Conservation (phyloP, 2,113 vertebrate species). For the Conger conger region DNA sequence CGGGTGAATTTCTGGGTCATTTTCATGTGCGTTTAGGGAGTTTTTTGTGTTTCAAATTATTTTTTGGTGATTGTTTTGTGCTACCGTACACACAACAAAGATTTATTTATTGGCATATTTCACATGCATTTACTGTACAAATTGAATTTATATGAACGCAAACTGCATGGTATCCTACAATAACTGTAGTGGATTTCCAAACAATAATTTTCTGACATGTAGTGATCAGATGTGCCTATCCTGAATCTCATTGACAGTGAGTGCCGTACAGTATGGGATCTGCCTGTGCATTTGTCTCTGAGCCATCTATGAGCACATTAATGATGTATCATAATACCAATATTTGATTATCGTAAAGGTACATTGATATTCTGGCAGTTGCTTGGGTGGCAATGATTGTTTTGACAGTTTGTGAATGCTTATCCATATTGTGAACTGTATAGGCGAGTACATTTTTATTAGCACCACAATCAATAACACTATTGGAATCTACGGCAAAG, state of each 20-base stretch:
- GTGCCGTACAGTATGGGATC: neutral
- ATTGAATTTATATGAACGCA: neutral
- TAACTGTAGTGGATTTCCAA: neutral
- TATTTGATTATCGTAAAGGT: neutral
- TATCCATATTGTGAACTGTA: neutral
- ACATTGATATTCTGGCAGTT: neutral
- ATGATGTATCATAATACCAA: neutral
- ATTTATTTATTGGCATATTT: neutral
- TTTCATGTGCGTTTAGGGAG: no score
- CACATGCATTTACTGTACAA: neutral
- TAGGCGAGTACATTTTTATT: neutral
- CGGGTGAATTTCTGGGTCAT: neutral
- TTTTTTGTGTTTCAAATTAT: neutral
- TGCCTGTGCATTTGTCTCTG: neutral
- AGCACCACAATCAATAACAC: neutral
- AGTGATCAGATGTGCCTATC: neutral
- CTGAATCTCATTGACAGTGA: neutral
- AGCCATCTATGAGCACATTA: neutral
- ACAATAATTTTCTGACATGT: neutral
- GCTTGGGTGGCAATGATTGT: neutral
- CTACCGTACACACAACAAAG: neutral
- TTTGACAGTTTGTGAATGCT: neutral
- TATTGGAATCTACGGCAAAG: neutral
- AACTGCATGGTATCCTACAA: neutral
- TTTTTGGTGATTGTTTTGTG: neutral